Evolutionary conservation across 2,113 vertebrate genomes (phyloP), one percentile per base, ranked within the genome.

Genomic region (human (Homo sapiens)): DNA sequence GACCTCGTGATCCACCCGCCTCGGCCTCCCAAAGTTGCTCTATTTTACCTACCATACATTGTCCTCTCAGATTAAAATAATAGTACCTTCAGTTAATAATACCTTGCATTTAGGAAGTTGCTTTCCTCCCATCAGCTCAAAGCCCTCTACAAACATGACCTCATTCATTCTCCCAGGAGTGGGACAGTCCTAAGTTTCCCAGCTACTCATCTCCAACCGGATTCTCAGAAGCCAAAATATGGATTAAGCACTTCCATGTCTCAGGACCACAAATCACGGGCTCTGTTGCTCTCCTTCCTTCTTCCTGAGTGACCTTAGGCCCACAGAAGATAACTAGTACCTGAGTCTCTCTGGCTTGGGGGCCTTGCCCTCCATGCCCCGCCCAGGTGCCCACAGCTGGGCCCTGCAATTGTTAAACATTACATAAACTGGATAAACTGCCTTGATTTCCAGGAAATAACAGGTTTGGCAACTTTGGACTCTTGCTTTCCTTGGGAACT

Each of bases 51-150:
- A 85, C 93, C 30, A 35, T 59, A 75, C 70, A 89, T 80, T 91
- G 94, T 97, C 89, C 93, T 94, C 68, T 82, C 90, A 89, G 97
- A 97, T 97, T 79, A 97, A 90, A 97, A 95, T 96, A 98, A 98
- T 98, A 96, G 97, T 87, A 86, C 96, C 95, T 97, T 96, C 43
- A 8, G 88, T 95, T 96, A 98, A 97, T 97, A 90, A 97, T 43
- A 97, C 96, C 95, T 97, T 97, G 81, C 57, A 35, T 55, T 70
- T 48, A 57, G 89, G 40, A 68, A 95, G n/a, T 17, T 20, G 92
- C 96, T 98, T 98, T 97, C 89, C 96, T 98, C 97, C 92, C 40
- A 6, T 45, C 48, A 89, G 78, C 97, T 97, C 97, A 96, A 91
- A 97, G 94, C n/a, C 79, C 92, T 97, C 96, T 48, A 35, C 88